Evolutionary conservation across 2,888 invertebrate genomes (phyloP).

Genomic region (Ecliptopera silaceata): DNA sequence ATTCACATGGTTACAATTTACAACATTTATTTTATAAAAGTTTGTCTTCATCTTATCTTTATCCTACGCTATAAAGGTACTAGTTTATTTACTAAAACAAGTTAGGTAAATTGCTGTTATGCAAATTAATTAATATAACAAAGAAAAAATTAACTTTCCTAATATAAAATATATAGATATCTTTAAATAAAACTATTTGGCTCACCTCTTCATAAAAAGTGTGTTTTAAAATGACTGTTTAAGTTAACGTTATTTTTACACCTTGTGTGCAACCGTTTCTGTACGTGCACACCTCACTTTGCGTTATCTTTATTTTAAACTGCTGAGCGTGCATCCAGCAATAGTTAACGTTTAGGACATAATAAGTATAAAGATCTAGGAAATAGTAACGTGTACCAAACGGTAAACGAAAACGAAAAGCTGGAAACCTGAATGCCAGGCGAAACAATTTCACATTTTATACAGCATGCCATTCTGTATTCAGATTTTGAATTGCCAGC

Average conservation of each 20-base stretch:
- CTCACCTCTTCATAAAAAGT: not conserved
- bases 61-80: too few relatives aligned
- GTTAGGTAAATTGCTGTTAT: too few relatives aligned
- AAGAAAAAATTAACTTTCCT: too few relatives aligned
- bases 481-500: not conserved
- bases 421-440: too few relatives aligned
- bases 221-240: not conserved
- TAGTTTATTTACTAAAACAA: too few relatives aligned
- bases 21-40: too few relatives aligned
- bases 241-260: not conserved
- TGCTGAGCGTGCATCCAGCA: not conserved
- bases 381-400: not conserved
- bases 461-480: not conserved
- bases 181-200: not conserved
- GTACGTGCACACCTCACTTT: constrained; percentile 19
- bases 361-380: not conserved
- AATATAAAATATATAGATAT: not conserved
- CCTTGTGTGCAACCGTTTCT: not conserved
- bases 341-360: constrained; percentile 1
- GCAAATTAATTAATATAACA: too few relatives aligned
- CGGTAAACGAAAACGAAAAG: not conserved
- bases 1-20: too few relatives aligned
- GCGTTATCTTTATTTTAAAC: constrained; percentile 21
- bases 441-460: not conserved
- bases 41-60: too few relatives aligned